Conservation (phyloP, 1,140 invertebrate species). For the Psix sp. region DNA sequence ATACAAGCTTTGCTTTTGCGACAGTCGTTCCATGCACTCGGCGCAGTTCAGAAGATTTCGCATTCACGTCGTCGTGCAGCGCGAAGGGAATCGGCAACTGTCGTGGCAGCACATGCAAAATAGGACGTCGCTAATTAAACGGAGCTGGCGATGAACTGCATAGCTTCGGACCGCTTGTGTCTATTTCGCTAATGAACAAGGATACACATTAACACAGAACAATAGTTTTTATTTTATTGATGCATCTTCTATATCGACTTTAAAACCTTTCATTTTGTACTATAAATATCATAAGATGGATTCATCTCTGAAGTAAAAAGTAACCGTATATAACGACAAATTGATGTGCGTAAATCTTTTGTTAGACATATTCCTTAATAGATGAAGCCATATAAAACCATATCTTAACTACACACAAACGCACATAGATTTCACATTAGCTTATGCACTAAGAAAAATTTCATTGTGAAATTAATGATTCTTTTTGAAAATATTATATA, state of each 20-base stretch:
- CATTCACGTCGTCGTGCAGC: slow-evolving; percentile 40
- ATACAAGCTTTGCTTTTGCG: slow-evolving; percentile 41
- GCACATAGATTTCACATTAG: too few species aligned
- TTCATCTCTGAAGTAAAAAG: too few species aligned
- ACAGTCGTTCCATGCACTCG: slow-evolving; percentile 46
- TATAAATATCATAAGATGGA: too few species aligned
- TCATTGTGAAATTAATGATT: too few species aligned
- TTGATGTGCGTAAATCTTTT: too few species aligned
- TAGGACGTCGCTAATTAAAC: slow-evolving; percentile 55
- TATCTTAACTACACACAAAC: too few species aligned
- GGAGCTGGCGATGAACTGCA: slow-evolving; percentile 44
- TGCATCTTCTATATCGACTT: background rate
- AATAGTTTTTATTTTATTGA: background rate
- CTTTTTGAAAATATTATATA: too few species aligned
- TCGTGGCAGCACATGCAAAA: slow-evolving; percentile 41
- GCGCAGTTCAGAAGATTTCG: slow-evolving; percentile 47
- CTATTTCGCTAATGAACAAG: slow-evolving; percentile 53
- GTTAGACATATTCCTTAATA: too few species aligned
- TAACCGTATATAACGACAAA: too few species aligned
- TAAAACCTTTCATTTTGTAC: too few species aligned
- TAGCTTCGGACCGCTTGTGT: slow-evolving; percentile 17
- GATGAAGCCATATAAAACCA: too few species aligned
- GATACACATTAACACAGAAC: slow-evolving; percentile 22
- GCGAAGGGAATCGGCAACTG: slow-evolving; percentile 45
- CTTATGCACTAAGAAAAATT: too few species aligned